Percentiles rank a stretch among this genome's conserved stretches.
Conservation (phyloP, 2,797 vertebrate species). For the Yasuhikotakia modesta region DNA sequence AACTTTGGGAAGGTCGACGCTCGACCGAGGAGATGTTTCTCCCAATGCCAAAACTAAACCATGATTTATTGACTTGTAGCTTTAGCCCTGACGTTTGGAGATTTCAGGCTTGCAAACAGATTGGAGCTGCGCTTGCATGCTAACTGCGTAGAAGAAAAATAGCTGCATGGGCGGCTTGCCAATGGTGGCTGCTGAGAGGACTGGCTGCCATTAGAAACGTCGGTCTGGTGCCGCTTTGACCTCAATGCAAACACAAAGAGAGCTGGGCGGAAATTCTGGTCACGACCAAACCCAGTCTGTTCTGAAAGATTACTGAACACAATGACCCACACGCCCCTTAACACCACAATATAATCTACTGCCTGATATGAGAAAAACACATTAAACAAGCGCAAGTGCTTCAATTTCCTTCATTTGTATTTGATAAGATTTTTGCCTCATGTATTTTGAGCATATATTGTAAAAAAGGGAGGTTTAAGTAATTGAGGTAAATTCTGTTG, state of each 20-base stretch:
- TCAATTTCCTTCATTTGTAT: constrained; percentile 64
- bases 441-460: too few species aligned
- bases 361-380: constrained; percentile 50
- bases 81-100: not conserved
- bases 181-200: not conserved
- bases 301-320: constrained; percentile 45
- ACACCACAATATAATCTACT: constrained; percentile 37
- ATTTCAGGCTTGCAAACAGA: not conserved
- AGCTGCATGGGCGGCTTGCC: not conserved
- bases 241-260: constrained; percentile 16
- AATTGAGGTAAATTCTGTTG: too few species aligned
- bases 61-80: too few species aligned
- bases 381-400: constrained; percentile 51
- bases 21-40: not conserved
- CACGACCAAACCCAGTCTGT: constrained; percentile 25
- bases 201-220: not conserved
- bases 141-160: not conserved
- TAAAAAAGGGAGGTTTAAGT: too few species aligned
- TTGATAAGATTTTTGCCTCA: constrained; percentile 12
- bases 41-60: not conserved
- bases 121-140: not conserved
- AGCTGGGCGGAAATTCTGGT: constrained; percentile 48
- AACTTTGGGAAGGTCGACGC: not conserved
- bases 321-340: constrained; percentile 53
- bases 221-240: not conserved